These are phyloP conservation scores for Caenorhabditis parvicauda DNA, from an alignment of 2,888 invertebrate genomes.

Conservation along the genomic window DNA sequence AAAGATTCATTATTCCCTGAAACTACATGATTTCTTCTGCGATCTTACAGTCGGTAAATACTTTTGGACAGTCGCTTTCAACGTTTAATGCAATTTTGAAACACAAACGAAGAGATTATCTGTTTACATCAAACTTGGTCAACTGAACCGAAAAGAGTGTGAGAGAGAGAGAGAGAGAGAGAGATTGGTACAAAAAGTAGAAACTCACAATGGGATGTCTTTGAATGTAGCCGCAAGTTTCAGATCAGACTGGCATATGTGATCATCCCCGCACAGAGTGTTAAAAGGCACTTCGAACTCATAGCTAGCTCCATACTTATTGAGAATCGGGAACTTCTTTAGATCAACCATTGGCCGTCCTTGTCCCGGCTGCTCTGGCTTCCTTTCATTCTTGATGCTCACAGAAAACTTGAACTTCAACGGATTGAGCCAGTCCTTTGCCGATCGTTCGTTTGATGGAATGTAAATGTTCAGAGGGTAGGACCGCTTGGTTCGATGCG, in stretches of 20 bases:
- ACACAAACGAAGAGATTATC: no score
- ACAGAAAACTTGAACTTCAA: constrained; percentile 62
- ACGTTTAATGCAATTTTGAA: no score
- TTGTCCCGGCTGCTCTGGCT: constrained; percentile 27
- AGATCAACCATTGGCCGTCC: constrained; percentile 40
- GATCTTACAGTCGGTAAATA: no score
- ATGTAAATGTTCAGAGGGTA: constrained; percentile 44
- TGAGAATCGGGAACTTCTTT: constrained; percentile 53
- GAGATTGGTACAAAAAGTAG: neutral
- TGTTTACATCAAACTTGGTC: no score
- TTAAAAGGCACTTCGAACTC: constrained; percentile 62
- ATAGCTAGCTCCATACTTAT: constrained; percentile 44
- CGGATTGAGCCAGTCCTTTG: constrained; percentile 65
- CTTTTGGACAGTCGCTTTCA: no score
- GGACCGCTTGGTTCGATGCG: constrained; percentile 30
- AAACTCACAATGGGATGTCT: constrained; percentile 36
- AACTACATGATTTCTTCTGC: no score
- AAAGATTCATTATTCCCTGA: neutral
- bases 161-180: no score
- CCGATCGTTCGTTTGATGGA: constrained; percentile 20
- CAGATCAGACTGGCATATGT: constrained; percentile 65
- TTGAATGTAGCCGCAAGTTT: constrained; percentile 36
- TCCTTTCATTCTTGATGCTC: constrained; percentile 37
- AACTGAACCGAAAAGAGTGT: no score
- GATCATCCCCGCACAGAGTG: constrained; percentile 65